A percentile compares a stretch with the other conserved stretches of the same genome.
Conservation (phyloP, 2,888 invertebrate genomes). For the Drosophila vallismaia region DNA sequence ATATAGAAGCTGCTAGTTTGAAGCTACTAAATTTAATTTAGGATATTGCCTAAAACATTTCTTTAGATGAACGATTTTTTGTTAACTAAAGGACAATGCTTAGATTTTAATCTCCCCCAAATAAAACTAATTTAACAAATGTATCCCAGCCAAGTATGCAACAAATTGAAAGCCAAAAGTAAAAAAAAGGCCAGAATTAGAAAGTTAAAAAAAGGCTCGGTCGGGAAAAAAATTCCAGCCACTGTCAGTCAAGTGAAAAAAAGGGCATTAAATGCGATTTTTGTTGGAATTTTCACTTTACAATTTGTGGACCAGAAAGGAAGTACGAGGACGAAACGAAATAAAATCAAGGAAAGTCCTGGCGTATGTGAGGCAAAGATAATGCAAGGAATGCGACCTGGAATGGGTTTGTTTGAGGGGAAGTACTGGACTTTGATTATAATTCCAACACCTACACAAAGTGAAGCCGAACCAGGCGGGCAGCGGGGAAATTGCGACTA, state of each 20-base stretch:
- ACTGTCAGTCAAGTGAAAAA: constrained; percentile 71
- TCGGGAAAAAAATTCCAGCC: constrained; percentile 4
- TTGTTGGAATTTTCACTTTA: constrained; percentile 75
- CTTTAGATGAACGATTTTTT: not conserved
- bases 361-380: constrained; percentile 19
- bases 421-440: constrained; percentile 67
- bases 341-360: constrained; percentile 43
- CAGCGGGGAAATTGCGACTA: constrained; percentile 57
- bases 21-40: not conserved
- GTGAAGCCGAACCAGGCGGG: constrained; percentile 15
- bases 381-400: constrained; percentile 43
- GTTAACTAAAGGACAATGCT: too few relatives aligned
- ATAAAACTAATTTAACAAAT: constrained; percentile 65
- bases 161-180: constrained; percentile 61
- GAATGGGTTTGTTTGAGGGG: not conserved
- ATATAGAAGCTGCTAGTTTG: not conserved
- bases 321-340: constrained; percentile 38
- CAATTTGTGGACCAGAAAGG: constrained; percentile 52
- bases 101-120: constrained; percentile 19
- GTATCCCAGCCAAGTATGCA: constrained; percentile 65
- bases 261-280: constrained; percentile 64
- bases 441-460: constrained; percentile 72
- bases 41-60: not conserved
- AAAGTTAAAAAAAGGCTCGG: constrained; percentile 4
- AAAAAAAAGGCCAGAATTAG: constrained; percentile 45